Percentiles rank a stretch among this genome's conserved stretches.
These are phyloP conservation scores for Seriola dumerili DNA, from an alignment of 2,113 vertebrate species.

Conservation along the genomic window DNA sequence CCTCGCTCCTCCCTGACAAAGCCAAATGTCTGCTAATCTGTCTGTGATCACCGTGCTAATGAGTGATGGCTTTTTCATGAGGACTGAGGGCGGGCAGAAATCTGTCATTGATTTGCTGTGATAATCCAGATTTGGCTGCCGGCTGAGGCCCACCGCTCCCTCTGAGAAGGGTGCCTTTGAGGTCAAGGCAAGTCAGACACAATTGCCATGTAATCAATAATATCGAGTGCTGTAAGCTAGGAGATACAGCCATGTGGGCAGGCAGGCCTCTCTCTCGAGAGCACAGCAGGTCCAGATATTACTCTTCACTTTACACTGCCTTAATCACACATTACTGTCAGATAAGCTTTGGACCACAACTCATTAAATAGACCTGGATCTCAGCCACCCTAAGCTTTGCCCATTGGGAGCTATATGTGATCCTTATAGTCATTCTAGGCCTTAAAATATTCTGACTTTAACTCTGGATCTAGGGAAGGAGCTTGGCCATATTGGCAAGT, in stretches of 20 bases:
- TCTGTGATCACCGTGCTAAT: conserved; percentile 73
- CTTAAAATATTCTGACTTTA: conserved; percentile 20
- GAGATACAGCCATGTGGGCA: conserved; percentile 53
- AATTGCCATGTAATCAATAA: conserved; percentile 81
- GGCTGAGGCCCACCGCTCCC: conserved; percentile 42
- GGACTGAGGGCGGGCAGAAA: conserved; percentile 53
- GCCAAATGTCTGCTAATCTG: conserved; percentile 72
- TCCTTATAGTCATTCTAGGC: conserved; percentile 10
- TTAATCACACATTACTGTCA: conserved; percentile 70
- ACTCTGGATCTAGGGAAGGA: conserved; percentile 7
- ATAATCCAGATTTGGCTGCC: conserved; percentile 73
- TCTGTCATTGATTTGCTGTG: conserved; percentile 71
- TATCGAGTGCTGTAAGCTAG: conserved; percentile 67
- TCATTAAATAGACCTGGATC: conserved; percentile 59
- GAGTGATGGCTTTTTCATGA: conserved; percentile 71
- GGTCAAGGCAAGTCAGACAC: conserved; percentile 80
- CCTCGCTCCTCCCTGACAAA: conserved; percentile 50
- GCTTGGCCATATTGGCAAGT: background rate
- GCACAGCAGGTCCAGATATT: conserved; percentile 57
- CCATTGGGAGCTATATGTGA: conserved; percentile 28
- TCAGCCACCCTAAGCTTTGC: conserved; percentile 20
- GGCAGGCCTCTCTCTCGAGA: conserved; percentile 45
- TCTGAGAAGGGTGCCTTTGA: conserved; percentile 55
- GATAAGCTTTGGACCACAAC: conserved; percentile 45
- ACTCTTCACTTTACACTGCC: conserved; percentile 66